Percentiles rank a stretch among this genome's conserved stretches.
Conservation (phyloP, 2,797 vertebrate species). For the Acridotheres tristis region DNA sequence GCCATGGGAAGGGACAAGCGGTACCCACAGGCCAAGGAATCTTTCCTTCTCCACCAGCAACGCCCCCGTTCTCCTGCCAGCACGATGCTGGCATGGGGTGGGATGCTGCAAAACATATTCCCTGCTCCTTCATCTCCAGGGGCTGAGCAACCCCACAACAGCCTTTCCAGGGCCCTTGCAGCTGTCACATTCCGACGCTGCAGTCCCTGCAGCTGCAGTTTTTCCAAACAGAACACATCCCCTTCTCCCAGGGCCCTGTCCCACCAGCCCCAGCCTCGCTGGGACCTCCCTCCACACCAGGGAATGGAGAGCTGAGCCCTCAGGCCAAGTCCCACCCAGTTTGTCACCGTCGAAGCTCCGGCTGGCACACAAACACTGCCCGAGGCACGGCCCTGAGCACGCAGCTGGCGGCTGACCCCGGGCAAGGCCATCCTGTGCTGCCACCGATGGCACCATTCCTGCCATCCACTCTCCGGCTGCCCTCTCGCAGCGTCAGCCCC, state of each 20-base stretch:
- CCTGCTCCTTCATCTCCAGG: background rate
- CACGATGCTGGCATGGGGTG: rapidly evolving
- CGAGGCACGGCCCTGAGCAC: background rate
- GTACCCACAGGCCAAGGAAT: background rate
- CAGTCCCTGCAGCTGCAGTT: background rate
- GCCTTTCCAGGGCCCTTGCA: background rate
- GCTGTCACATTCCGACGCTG: rapidly evolving
- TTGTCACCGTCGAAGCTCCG: background rate
- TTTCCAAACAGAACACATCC: rapidly evolving
- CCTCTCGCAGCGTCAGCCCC: background rate
- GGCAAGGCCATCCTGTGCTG: background rate
- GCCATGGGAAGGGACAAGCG: background rate
- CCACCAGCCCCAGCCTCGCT: background rate
- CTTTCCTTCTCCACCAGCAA: background rate
- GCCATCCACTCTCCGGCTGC: rapidly evolving
- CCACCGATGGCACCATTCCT: background rate
- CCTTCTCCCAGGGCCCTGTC: background rate
- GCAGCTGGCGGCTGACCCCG: background rate
- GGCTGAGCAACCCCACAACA: background rate
- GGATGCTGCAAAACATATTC: background rate
- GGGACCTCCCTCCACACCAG: background rate
- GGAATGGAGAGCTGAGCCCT: rapidly evolving
- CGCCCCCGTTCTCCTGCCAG: background rate
- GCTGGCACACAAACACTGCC: background rate
- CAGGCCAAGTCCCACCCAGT: background rate